Evolutionary conservation across 2,797 vertebrate species (phyloP), one percentile per base, ranked within the genome.

Genomic region (Microctenopoma steveboyesi): DNA sequence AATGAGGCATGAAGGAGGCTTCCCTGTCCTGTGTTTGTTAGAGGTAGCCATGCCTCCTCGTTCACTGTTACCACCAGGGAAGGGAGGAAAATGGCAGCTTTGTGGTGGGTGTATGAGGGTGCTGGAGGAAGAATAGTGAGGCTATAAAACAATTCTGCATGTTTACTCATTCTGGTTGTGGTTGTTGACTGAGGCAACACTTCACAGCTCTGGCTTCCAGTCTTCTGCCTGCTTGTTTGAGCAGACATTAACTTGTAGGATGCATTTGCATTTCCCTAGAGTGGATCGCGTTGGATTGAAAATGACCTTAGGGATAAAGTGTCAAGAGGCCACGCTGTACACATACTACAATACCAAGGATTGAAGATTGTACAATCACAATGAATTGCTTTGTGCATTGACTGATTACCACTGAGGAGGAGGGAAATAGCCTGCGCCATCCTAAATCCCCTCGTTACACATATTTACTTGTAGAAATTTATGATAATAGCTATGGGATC

Each of bases 1-100:
- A 94, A 93, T 93, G 92, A 92, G 90, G 89, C 91, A 78, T 94
- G 92, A 93, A 92, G 90, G 90, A 93, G 91, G 88, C 78, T 85
- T 88, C 85, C 86, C 82, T 84, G 83, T 87, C 76, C 64, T 74
- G 80, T 79, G 84, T 84, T 83, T 70, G 74, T 72, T 72, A 10
- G 63, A 82, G 60, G 78, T 64, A 72, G 77, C 30, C 22, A 40
- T 64, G 73, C 72, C 66, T 85, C 69, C 69, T 85, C 62, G 42
- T 65, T 85, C 62, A 79, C 74, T 65, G 62, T 74, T 78, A 62
- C 79, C 61, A 64, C 72, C 72, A 79, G 72, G 65, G 65, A 71
- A 18, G 48, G 57, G 55, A 56, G 55, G 78, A 55, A 75, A 85
- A 69, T 39, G 70, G 55, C 53, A 74, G 69, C 82, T 76, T 75